Base-by-base conservation (phyloP, 2,888 invertebrate species). In the Acheta domesticus region DNA sequence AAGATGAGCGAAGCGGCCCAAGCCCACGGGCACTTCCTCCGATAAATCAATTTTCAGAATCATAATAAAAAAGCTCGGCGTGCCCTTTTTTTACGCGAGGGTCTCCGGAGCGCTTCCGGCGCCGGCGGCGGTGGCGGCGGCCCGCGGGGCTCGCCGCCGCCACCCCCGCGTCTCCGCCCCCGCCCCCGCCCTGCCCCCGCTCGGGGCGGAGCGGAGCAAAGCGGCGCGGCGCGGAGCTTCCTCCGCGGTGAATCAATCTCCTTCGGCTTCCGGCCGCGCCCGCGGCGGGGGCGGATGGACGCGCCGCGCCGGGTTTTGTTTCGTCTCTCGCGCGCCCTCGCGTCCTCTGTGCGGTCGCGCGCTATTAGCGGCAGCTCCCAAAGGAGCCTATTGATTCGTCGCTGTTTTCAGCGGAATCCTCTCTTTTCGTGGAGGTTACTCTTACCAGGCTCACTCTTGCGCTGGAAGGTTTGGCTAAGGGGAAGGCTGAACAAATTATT, bases 21-120 rank as follows among this genome's bases (percentile, higher is more conserved):
- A 62, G 76, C 79, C 79, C 79, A 78, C 76, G 76, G 76, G 79
- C 76, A 76, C 79, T 79, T 79, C 79, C 79, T 62, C 62, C 79
- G 62, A 79, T 79, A 79, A 79, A 79, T 79, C 79, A 79, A 79
- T 79, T 79, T 79, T 79, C 76, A 36, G 76, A 79, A 79, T 12
- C 62, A 62, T 62, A 62, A 62, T 62, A 62, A 62, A 62, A 62
- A 62, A 5, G 36, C 36, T 36, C 36, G 36, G 62, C 62, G n/a
- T 4, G n/a, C 62, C 19, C 14, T n/a, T 14, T 62, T 62, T 62
- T 62, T 62, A 62, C 14, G n/a, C 16, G 62, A 14, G 14, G 62
- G 62, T 62, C 62, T n/a, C 16, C 62, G 8, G n/a, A 14, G 14
- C 62, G n/a, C 62, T 36, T 23, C 75, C 75, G 75, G 19, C 75